Percentiles rank a stretch among this genome's conserved stretches.
phyloP scores from a whole-genome alignment of 1,140 invertebrate species.

The Whitmania pigra region DNA sequence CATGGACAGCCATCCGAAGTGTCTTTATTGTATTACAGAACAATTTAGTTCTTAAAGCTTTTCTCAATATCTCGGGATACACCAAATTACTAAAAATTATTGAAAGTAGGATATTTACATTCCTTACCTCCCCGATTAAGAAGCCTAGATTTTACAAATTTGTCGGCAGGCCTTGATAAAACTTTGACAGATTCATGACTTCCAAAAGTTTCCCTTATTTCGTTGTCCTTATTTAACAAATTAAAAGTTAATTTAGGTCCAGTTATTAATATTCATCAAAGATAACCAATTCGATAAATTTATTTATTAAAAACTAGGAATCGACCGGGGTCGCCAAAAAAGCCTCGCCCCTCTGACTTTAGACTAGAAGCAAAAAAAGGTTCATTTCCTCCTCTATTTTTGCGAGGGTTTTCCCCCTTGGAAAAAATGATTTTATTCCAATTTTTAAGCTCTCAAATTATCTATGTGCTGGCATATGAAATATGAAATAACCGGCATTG shows the following conservation, averaged over 20 bases:
- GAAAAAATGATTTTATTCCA: too few relatives aligned
- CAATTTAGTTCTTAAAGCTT: neutral
- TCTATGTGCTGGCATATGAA: too few relatives aligned
- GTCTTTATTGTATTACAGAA: slow-evolving; percentile 27
- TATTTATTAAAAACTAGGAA: too few relatives aligned
- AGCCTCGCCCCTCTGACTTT: too few relatives aligned
- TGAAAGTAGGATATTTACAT: slow-evolving; percentile 1
- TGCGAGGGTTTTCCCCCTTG: too few relatives aligned
- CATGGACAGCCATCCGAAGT: slow-evolving; percentile 62
- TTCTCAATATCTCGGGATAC: neutral
- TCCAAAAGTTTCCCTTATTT: neutral
- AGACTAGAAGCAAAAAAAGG: too few relatives aligned
- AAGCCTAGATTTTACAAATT: slow-evolving; percentile 7
- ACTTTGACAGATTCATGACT: neutral
- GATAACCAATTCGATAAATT: too few relatives aligned
- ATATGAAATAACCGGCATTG: too few relatives aligned
- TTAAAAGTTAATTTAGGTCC: neutral
- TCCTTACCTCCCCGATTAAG: slow-evolving; percentile 12
- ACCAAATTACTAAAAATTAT: neutral
- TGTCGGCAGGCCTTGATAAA: neutral
- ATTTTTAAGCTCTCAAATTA: too few relatives aligned
- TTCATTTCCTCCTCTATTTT: too few relatives aligned
- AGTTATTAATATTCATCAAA: neutral
- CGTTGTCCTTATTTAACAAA: neutral
- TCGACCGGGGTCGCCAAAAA: too few relatives aligned